phyloP scores from a whole-genome alignment of 2,797 vertebrate genomes.

The Ctenopoma kingsleyae region DNA sequence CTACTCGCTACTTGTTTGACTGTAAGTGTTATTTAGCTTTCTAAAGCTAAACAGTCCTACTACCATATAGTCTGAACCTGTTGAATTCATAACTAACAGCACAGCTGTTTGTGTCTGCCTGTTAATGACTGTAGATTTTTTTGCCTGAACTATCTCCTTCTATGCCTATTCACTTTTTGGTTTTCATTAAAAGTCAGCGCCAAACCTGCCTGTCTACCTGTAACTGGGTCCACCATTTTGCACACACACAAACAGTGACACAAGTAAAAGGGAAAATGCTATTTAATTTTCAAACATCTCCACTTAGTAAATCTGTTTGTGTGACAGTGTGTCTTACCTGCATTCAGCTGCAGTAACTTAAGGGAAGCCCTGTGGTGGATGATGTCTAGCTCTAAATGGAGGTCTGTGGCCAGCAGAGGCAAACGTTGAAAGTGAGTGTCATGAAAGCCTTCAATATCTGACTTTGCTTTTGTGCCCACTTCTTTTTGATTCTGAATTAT shows the following conservation, averaged over 20 bases:
- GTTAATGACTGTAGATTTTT: no score
- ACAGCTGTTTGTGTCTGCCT: no score
- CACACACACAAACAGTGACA: no score
- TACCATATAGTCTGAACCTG: no score
- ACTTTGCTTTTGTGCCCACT: constrained; percentile 23
- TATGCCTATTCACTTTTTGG: no score
- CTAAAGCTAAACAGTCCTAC: no score
- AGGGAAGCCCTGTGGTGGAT: constrained; percentile 89
- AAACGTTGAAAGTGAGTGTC: constrained; percentile 41
- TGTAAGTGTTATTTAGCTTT: no score
- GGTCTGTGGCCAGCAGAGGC: constrained; percentile 84
- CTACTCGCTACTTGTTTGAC: no score
- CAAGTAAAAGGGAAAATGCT: background rate
- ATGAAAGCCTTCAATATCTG: constrained; percentile 22
- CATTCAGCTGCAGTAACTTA: constrained; percentile 82
- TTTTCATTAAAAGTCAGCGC: no score
- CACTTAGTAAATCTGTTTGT: background rate
- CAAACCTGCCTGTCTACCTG: no score
- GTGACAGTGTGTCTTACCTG: constrained; percentile 70
- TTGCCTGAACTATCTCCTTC: no score
- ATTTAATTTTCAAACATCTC: background rate
- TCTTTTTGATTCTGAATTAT: constrained; percentile 27
- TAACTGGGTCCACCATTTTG: background rate
- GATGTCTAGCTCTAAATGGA: constrained; percentile 90
- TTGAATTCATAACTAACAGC: no score